Base-by-base conservation (phyloP, 2,113 vertebrate genomes). In the Zingel zingel region DNA sequence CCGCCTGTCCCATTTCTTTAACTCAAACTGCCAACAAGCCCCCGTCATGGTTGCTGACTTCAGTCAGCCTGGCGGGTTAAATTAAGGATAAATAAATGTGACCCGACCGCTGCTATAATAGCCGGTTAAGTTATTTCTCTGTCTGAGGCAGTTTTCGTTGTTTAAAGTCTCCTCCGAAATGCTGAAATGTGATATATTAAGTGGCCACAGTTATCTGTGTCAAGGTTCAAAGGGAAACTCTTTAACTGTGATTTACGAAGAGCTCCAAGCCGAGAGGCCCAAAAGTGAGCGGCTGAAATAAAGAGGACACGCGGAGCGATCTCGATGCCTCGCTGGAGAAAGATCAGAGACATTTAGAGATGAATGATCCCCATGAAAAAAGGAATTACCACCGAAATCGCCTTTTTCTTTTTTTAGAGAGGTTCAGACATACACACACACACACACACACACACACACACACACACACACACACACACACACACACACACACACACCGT, bases 191-290 rank as follows among this genome's bases (percentile, higher is more conserved):
- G 82, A 88, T 69, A 15, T 50, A 58, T 67, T 47, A 75, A 88
- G 77, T 18, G 58, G 0, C 63, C 15, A 75, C 88, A 84, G 71
- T 80, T 72, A 33, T 87, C 76, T 59, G 61, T 59, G 74, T 69
- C 71, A 36, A 14, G 58, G 81, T 79, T 88, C 84, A 88, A 25
- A 86, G 69, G 47, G 58, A 77, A 84, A 71, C 47, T 71, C 81
- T 45, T 79, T 54, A 84, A 71, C 33, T 33, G 33, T 33, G 33
- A 33, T 33, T 33, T 33, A 33, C 33, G 33, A 6, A 6, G 33
- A 33, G 33, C 33, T 6, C 33, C 33, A 0, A 33, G 33, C 33
- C 33, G 33, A 33, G 33, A 33, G 33, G 33, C 33, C 33, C 33
- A 1, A 33, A 33, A 6, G 33, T 33, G 33, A 33, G 30, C 5